These are phyloP conservation scores for Galagoides demidoff DNA, from an alignment of 2,797 vertebrate genomes.

Conservation along the genomic window DNA sequence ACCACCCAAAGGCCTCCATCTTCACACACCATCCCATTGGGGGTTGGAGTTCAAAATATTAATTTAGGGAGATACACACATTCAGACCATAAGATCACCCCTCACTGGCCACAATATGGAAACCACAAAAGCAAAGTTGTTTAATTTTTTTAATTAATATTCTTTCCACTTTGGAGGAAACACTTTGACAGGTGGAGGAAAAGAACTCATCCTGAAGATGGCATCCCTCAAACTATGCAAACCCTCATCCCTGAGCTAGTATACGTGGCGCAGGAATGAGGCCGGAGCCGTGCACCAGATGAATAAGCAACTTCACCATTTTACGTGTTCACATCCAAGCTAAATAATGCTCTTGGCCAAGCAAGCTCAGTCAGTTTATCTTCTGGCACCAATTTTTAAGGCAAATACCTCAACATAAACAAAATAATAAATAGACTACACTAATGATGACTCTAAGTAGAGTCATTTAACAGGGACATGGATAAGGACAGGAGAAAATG, in stretches of 20 bases:
- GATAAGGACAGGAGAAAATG: slow-evolving; percentile 62
- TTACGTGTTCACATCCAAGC: slow-evolving; percentile 77
- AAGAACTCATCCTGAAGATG: background rate
- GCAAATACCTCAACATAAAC: slow-evolving; percentile 75
- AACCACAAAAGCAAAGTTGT: background rate
- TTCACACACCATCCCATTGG: background rate
- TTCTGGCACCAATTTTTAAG: slow-evolving; percentile 71
- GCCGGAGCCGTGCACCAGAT: slow-evolving; percentile 34
- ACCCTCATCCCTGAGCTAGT: background rate
- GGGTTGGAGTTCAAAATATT: background rate
- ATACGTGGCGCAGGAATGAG: background rate
- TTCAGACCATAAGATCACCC: background rate
- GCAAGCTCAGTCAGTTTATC: slow-evolving; percentile 56
- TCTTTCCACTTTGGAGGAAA: background rate
- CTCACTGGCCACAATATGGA: background rate
- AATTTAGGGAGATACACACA: background rate
- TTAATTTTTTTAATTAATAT: background rate
- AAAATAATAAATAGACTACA: slow-evolving; percentile 72
- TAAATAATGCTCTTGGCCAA: slow-evolving; percentile 71
- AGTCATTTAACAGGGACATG: slow-evolving; percentile 23
- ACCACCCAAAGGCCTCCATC: background rate
- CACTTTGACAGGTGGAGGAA: background rate
- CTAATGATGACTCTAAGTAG: slow-evolving; percentile 33
- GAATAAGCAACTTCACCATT: slow-evolving; percentile 78
- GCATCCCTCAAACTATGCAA: background rate